phyloP scores from a whole-genome alignment of 2,888 invertebrate genomes.

The Poecilus cupreus region DNA sequence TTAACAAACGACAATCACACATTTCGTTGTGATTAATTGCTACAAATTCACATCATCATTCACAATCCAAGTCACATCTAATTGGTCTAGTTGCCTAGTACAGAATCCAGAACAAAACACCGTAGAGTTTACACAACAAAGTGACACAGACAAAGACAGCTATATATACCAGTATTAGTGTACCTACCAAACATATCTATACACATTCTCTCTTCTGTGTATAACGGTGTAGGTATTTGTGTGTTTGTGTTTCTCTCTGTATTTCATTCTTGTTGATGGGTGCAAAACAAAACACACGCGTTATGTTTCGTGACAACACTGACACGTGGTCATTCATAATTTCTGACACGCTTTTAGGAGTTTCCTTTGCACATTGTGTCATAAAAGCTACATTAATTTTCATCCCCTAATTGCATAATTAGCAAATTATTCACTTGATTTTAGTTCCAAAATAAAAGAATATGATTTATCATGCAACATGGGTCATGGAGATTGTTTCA shows the following conservation, averaged over 20 bases:
- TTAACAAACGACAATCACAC: neutral
- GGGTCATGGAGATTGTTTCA: too few species aligned
- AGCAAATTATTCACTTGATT: neutral
- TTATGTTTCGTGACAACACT: constrained; percentile 4
- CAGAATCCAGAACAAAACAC: too few species aligned
- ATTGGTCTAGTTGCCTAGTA: neutral
- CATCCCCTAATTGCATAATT: neutral
- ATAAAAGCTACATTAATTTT: neutral
- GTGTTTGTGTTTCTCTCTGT: neutral
- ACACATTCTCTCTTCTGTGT: neutral
- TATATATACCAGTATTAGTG: neutral
- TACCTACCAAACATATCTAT: neutral
- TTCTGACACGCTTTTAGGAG: constrained; percentile 2
- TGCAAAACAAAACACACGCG: constrained; percentile 17
- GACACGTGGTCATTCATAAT: constrained; percentile 26
- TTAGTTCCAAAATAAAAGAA: too few species aligned
- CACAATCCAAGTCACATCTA: neutral
- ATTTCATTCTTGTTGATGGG: neutral
- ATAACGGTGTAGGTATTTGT: neutral
- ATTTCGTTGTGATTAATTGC: neutral
- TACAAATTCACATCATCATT: neutral
- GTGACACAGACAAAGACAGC: too few species aligned
- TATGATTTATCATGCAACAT: too few species aligned
- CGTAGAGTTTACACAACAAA: too few species aligned
- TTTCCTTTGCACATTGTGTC: neutral